Evolutionary conservation across 2,797 vertebrate species (phyloP), one percentile per base, ranked within the genome.

Genomic region (Helicolenus hilgendorfi): DNA sequence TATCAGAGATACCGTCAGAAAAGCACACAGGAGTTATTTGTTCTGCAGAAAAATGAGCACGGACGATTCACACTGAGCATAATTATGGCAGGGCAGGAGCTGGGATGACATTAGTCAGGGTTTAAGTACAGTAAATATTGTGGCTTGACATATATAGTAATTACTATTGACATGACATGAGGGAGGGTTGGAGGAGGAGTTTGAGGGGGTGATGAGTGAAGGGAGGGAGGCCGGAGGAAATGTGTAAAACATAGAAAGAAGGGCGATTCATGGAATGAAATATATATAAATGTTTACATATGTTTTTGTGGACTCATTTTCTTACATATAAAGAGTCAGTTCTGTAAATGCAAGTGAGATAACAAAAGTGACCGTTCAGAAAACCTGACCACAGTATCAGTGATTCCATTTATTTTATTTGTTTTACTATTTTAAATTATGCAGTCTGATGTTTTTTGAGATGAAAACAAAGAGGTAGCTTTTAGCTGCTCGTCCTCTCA

Each of bases 121-220:
- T 87, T 79, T 72, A 71, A 59, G 45, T 75, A 69, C 35, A 72
- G 53, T 84, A 76, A 84, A 87, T 90, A 90, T 85, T 88, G 68
- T 76, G 71, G 41, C 29, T 60, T 72, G 81, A 77, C 62, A 73
- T 53, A 38, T 72, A 64, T 5, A 35, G 62, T 64, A 31, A 85
- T 81, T 79, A 81, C 29, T 62, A 41, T 20, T 26, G 74, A 76
- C 13, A 38, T 60, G 64, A 70, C 10, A 49, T 13, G 26, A 68
- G 2, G 65, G 9, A 41, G 49, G 62, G 71, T 22, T 22, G 22
- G 24, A 29, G 24, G 72, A 68, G 3, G 41, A 4, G 36, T 26
- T 14, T 49, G 38, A 60, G 35, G 13, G 53, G 73, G 10, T 11
- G 41, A 22, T 69, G 35, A 72, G 27, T n/a, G 20, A n/a, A 35